phyloP scores from a whole-genome alignment of 2,888 invertebrate genomes.

The Acanthosepion pharaonis region DNA sequence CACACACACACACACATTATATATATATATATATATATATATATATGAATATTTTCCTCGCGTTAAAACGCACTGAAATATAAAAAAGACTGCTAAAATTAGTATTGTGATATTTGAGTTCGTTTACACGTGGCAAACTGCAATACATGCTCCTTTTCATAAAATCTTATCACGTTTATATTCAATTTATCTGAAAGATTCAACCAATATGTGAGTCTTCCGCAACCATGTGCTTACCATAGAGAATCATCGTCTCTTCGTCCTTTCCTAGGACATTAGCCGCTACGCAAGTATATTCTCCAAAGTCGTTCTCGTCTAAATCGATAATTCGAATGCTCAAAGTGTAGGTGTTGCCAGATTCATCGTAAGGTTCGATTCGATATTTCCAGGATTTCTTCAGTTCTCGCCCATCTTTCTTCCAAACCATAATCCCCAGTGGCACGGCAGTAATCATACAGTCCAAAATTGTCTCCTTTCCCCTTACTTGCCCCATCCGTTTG shows the following conservation, averaged over 20 bases:
- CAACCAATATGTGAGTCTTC: too few species aligned
- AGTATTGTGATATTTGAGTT: too few species aligned
- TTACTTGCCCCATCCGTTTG: slow-evolving; percentile 36
- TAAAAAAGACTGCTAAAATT: too few species aligned
- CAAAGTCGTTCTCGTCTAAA: slow-evolving; percentile 38
- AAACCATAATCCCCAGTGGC: slow-evolving; percentile 35
- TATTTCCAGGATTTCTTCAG: slow-evolving; percentile 44
- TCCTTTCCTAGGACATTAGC: slow-evolving; percentile 16
- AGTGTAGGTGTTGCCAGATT: slow-evolving; percentile 41
- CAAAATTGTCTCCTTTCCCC: slow-evolving; percentile 40
- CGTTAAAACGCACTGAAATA: too few species aligned
- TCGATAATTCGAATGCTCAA: slow-evolving; percentile 43
- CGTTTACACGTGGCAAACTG: too few species aligned
- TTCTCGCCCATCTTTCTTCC: slow-evolving; percentile 36
- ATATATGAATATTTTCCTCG: too few species aligned
- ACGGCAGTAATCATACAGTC: slow-evolving; percentile 44
- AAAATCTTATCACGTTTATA: too few species aligned
- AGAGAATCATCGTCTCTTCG: slow-evolving; percentile 42
- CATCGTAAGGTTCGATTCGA: slow-evolving; percentile 44
- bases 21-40: too few species aligned
- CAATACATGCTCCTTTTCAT: too few species aligned
- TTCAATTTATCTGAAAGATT: background rate
- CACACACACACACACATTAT: too few species aligned
- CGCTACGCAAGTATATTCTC: slow-evolving; percentile 45
- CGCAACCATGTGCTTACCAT: background rate